phyloP scores from a whole-genome alignment of 2,888 invertebrate genomes.

The Chaitophorus viminalis region DNA sequence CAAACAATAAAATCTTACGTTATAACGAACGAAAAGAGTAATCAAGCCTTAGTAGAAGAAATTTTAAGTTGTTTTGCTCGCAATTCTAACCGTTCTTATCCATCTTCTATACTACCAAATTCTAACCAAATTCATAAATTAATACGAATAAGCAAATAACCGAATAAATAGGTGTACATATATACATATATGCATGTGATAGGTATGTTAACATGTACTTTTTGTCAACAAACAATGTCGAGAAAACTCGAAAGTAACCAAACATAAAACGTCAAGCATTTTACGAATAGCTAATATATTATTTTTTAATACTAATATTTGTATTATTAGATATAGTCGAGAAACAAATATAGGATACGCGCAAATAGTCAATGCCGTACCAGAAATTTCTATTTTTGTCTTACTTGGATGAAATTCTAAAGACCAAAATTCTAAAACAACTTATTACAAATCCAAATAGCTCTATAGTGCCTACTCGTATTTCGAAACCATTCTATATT shows the following conservation, averaged over 20 bases:
- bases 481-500: not conserved
- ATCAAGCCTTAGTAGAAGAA: not conserved
- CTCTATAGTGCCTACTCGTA: not conserved
- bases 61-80: not conserved
- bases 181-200: too few relatives aligned
- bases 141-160: not conserved
- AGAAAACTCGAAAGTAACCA: not conserved
- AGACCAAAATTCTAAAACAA: not conserved
- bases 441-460: not conserved
- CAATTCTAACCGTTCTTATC: not conserved
- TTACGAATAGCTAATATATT: not conserved
- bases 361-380: slow-evolving; percentile 15
- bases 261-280: not conserved
- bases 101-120: not conserved
- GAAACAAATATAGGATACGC: slow-evolving; percentile 12
- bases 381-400: slow-evolving; percentile 18
- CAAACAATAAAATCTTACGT: not conserved
- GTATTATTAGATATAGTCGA: not conserved
- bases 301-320: slow-evolving; percentile 2
- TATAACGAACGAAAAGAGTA: not conserved
- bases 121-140: not conserved
- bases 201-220: not conserved
- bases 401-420: slow-evolving; percentile 4
- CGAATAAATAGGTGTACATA: not conserved
- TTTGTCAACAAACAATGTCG: not conserved